These are phyloP conservation scores for Pelobates cultripes DNA, from an alignment of 2,797 vertebrate species.

Conservation along the genomic window DNA sequence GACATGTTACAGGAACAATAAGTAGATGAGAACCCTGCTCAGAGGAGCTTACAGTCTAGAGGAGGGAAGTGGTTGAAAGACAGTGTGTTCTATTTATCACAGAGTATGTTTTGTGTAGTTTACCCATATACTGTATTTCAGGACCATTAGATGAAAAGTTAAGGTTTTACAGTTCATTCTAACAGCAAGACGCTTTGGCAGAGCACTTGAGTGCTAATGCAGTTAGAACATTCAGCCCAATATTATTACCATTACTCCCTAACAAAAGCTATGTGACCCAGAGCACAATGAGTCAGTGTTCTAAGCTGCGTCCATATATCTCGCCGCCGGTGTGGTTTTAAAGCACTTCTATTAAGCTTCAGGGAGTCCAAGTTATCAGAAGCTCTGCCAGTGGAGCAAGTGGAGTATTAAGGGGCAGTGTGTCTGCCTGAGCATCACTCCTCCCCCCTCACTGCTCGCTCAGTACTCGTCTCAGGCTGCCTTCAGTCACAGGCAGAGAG, in stretches of 20 bases:
- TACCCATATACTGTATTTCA: no score
- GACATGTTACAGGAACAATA: no score
- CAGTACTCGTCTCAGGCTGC: neutral
- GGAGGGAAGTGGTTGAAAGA: no score
- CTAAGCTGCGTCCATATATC: neutral
- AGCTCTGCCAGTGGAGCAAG: conserved; percentile 19
- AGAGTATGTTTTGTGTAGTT: no score
- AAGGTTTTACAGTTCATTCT: no score
- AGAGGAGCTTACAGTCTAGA: no score
- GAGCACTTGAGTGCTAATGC: neutral
- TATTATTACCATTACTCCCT: neutral
- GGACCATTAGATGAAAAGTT: no score
- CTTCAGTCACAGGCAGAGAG: neutral
- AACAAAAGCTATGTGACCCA: neutral
- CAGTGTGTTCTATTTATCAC: no score
- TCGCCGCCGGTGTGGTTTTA: neutral
- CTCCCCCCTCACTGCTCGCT: conserved; percentile 26
- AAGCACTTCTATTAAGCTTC: neutral
- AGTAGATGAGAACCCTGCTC: no score
- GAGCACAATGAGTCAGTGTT: conserved; percentile 20
- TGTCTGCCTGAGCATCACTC: conserved; percentile 6
- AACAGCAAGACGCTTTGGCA: conserved; percentile 12
- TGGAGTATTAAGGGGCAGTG: conserved; percentile 4
- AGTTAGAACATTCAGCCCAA: neutral
- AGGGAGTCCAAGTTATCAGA: neutral